Base-by-base conservation (phyloP, 2,797 vertebrate species). In the Ctenochaetus hawaiiensis region DNA sequence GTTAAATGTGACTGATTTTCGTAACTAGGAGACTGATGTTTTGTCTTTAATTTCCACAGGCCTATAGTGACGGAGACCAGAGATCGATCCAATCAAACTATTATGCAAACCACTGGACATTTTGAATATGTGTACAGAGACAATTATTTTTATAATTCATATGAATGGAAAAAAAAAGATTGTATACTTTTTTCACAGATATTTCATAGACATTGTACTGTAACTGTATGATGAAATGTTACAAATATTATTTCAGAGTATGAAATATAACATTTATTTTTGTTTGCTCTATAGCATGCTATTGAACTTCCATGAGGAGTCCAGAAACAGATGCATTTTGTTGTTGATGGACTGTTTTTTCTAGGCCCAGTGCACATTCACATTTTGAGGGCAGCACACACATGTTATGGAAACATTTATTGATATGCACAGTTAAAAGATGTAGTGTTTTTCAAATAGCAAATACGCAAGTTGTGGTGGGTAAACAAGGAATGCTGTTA, bases 31-130 rank as follows among this genome's bases (percentile, higher is more conserved):
- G 67, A 94, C 93, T 93, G 64, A 95, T 94, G 87, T 93, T 92
- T 88, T 77, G 23, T 92, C 67, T 91, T 75, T 87, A 59, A 67
- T 85, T 82, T 93, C 90, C 59, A 80, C 93, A 96, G 96, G 96
- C 85, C 91, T 96, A 89, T 96, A 93, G 92, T 87, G 87, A 92
- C 5, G 87, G 85, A 75, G 82, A 89, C 82, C 84, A 84, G 86
- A 90, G 85, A 91, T 2, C 73, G 90, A 93, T 91, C 91, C 88
- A 89, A 89, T 93, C 90, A 91, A 91, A 94, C 92, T 82, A 93
- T 95, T 95, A 96, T 95, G 95, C 95, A 95, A 96, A 93, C 90
- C 81, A 89, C 89, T 86, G 93, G 94, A 94, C 89, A 94, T 95
- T 95, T 96, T 94, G 71, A 94, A 92, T 92, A 94, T 84, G 85